These are phyloP conservation scores for Adrianichthys oophorus DNA, from an alignment of 2,797 vertebrate species.

Conservation along the genomic window DNA sequence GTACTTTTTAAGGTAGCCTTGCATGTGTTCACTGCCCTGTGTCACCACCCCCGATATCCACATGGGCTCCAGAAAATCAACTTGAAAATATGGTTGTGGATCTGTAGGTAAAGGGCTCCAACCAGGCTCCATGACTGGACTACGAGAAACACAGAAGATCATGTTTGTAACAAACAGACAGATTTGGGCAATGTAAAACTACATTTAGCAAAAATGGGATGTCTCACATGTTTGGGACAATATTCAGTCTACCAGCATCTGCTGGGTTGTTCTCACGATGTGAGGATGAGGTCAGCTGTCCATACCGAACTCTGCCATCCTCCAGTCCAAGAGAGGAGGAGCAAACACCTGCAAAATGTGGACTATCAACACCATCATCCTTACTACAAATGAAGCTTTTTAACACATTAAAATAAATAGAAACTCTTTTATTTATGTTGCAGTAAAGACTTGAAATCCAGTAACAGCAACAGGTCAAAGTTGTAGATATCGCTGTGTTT, in stretches of 20 bases:
- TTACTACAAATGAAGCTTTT: neutral
- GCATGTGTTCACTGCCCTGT: conserved; percentile 77
- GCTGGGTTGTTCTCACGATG: conserved; percentile 80
- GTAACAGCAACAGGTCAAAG: too few relatives aligned
- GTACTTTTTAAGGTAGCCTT: conserved; percentile 80
- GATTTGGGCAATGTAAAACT: too few relatives aligned
- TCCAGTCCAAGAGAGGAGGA: conserved; percentile 81
- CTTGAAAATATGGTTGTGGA: conserved; percentile 79
- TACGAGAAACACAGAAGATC: conserved; percentile 29
- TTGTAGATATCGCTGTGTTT: too few relatives aligned
- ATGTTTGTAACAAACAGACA: too few relatives aligned
- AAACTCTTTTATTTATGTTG: too few relatives aligned
- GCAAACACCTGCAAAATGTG: conserved; percentile 68
- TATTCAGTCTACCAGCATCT: conserved; percentile 82
- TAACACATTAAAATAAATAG: neutral
- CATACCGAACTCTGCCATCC: conserved; percentile 78
- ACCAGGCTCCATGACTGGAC: conserved; percentile 80
- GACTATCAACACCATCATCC: neutral
- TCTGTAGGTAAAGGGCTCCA: conserved; percentile 83
- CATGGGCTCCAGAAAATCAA: conserved; percentile 82
- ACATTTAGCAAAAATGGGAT: neutral
- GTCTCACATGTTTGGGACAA: conserved; percentile 81
- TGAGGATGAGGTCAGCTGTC: conserved; percentile 83
- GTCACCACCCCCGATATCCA: conserved; percentile 82
- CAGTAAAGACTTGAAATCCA: too few relatives aligned